Evolutionary conservation across 2,888 invertebrate genomes (phyloP), one percentile per base, ranked within the genome.

Genomic region (Hedychridium roseum): DNA sequence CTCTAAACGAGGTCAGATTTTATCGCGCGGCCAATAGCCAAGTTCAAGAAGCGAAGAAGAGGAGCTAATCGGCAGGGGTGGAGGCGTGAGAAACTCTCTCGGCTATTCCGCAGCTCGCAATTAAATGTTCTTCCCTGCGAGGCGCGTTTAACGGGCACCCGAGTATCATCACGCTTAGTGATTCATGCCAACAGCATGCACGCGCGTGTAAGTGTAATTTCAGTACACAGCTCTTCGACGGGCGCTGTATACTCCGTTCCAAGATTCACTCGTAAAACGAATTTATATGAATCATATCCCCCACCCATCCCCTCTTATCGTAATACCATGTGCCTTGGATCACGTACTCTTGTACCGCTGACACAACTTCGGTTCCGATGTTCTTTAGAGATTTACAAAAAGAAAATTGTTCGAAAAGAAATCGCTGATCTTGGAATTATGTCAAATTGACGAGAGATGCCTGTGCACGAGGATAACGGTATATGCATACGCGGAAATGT

Each of bases 81-180:
- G 35, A 51, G 54, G 57, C 58, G 66, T 68, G 68, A 66, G 54
- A 57, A 53, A 26, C 57, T 66, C 67, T 62, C 62, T 56, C 66
- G 65, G 64, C 51, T 57, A 62, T 71, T 67, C 63, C 64, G 58
- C 61, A 54, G 54, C 50, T 60, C 41, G 64, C 62, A 62, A 68
- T 68, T 66, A 68, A 66, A 62, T 58, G 60, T 66, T 63, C 55
- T 55, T 28, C 31, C 43, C 37, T 48, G 39, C 44, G 43, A 36
- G 15, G 40, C 40, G 50, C 48, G 36, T 12, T 32, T 12, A 23
- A 23, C 23, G 23, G 5, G 9, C 23, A n/a, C 23, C 9, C 23
- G 23, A 23, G 23, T 23, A 6, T 23, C 9, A 23, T 23, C 23
- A 23, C 5, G 23, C 23, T 6, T 9, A 23, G 23, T 6, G 5